Evolutionary conservation across 2,888 invertebrate species (phyloP).

Genomic region (Kryphioiulus occultus): DNA sequence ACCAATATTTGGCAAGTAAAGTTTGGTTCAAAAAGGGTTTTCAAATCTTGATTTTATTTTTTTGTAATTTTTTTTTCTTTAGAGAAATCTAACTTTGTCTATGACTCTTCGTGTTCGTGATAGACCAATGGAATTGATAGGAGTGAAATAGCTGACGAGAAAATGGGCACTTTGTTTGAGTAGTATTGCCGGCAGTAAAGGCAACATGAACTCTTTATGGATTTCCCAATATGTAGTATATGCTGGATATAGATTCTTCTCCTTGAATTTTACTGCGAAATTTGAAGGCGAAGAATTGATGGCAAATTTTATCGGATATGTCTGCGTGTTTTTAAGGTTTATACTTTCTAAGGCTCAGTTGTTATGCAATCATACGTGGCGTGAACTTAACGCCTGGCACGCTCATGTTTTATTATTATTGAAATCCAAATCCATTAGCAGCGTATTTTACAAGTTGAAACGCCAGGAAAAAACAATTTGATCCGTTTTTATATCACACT

Average conservation of each 20-base stretch:
- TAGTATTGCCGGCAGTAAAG: conserved; percentile 18
- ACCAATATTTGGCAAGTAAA: not conserved
- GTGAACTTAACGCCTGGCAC: not conserved
- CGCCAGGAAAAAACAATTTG: not conserved
- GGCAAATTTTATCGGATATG: conserved; percentile 17
- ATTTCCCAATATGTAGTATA: conserved; percentile 14
- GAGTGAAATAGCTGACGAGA: conserved; percentile 25
- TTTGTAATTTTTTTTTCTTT: too few relatives aligned
- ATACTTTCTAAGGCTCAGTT: not conserved
- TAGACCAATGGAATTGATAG: not conserved
- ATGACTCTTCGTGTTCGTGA: not conserved
- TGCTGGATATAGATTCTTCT: conserved; percentile 26
- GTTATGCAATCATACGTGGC: not conserved
- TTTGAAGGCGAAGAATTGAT: conserved; percentile 12
- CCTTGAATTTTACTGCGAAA: conserved; percentile 12
- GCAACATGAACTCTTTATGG: conserved; percentile 31
- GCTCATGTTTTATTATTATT: not conserved
- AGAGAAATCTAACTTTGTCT: not conserved
- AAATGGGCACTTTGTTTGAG: conserved; percentile 31
- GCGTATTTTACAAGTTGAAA: not conserved
- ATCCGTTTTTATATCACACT: not conserved
- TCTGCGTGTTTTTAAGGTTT: conserved; percentile 18
- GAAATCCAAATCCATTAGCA: not conserved
- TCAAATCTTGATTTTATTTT: not conserved
- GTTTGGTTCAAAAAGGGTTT: not conserved